Conservation (phyloP, 2,888 invertebrate species). For the Chalcis sispes region DNA sequence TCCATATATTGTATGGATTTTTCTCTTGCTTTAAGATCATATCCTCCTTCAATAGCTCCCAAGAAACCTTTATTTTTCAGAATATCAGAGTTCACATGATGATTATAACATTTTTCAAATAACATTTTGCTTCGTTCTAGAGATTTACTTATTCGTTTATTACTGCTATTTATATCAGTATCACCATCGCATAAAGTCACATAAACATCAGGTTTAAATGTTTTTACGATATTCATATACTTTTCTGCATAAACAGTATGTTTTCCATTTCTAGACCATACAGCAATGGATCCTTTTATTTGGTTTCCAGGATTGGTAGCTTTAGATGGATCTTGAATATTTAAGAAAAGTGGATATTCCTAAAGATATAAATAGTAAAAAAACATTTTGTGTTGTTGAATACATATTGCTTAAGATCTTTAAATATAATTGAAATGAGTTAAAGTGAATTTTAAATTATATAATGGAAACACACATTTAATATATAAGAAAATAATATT, state of each 20-base stretch:
- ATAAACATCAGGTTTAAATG: constrained; percentile 88
- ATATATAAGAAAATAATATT: neutral
- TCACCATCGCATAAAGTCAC: constrained; percentile 89
- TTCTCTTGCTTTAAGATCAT: constrained; percentile 81
- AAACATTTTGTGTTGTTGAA: no score
- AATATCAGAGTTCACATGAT: constrained; percentile 79
- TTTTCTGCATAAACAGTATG: constrained; percentile 81
- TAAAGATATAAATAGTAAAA: constrained; percentile 60
- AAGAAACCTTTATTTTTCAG: constrained; percentile 78
- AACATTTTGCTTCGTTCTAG: constrained; percentile 83
- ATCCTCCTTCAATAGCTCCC: constrained; percentile 88
- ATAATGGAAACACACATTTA: neutral
- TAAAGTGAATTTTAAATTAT: neutral
- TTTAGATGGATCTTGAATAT: constrained; percentile 85
- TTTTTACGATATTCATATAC: constrained; percentile 87
- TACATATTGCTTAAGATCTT: neutral
- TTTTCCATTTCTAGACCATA: constrained; percentile 90
- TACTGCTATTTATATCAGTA: constrained; percentile 81
- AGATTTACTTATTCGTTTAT: constrained; percentile 85
- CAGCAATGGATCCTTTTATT: constrained; percentile 82
- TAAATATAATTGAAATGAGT: neutral
- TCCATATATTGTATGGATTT: constrained; percentile 81
- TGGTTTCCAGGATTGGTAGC: constrained; percentile 84
- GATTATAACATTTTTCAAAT: constrained; percentile 83
- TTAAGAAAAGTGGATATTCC: constrained; percentile 77